Evolutionary conservation across 1,140 invertebrate species (phyloP).

Genomic region (Dendrolimus kikuchii): DNA sequence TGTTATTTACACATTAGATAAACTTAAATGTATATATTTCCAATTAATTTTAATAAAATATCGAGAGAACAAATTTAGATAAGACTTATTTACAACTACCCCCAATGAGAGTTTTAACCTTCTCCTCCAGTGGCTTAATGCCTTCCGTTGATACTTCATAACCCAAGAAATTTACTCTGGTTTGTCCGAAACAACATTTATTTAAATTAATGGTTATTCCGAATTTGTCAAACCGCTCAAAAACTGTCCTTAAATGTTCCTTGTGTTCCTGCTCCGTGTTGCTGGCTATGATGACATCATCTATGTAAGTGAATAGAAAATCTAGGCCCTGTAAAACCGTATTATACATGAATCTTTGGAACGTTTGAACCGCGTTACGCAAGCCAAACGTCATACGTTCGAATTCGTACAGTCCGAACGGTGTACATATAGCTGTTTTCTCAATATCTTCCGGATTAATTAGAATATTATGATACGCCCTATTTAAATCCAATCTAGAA

Average conservation of each 20-base stretch:
- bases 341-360: conserved; percentile 5
- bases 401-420: conserved; percentile 9
- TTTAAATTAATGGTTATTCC: too few relatives aligned
- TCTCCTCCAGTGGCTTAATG: too few relatives aligned
- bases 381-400: conserved; percentile 5
- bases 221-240: too few relatives aligned
- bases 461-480: conserved; percentile 4
- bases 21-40: too few relatives aligned
- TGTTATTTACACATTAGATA: too few relatives aligned
- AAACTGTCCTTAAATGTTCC: conserved; percentile 2
- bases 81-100: too few relatives aligned
- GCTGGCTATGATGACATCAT: conserved; percentile 6
- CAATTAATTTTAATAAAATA: too few relatives aligned
- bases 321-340: conserved; percentile 4
- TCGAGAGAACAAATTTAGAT: too few relatives aligned
- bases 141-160: too few relatives aligned
- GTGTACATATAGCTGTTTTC: conserved; percentile 9
- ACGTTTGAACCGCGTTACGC: conserved; percentile 11
- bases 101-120: too few relatives aligned
- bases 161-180: too few relatives aligned
- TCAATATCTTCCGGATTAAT: conserved; percentile 3
- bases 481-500: conserved; percentile 6
- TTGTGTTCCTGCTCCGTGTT: background rate
- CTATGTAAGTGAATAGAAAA: conserved; percentile 3
- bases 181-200: too few relatives aligned